Conservation (phyloP, 2,797 vertebrate species). For the Okamejei kenojei region DNA sequence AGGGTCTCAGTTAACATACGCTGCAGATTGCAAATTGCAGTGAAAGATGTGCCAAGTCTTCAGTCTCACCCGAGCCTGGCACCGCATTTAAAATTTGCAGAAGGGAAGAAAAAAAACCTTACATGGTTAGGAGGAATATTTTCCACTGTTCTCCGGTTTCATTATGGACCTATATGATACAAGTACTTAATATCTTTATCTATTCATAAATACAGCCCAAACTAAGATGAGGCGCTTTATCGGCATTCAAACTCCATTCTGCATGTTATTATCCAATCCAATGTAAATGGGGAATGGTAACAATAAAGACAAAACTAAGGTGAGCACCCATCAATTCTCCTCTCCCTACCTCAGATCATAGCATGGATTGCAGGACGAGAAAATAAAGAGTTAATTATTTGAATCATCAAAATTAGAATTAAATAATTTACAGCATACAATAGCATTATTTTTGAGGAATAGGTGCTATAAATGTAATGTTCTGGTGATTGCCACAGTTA, state of each 20-base stretch:
- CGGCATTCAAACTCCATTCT: slow-evolving; percentile 71
- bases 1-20: slow-evolving; percentile 71
- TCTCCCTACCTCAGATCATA: not conserved
- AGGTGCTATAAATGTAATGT: slow-evolving; percentile 46
- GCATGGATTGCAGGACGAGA: not conserved
- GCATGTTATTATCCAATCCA: slow-evolving; percentile 71
- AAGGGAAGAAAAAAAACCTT: slow-evolving; percentile 54
- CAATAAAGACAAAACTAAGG: not conserved
- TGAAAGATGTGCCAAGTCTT: slow-evolving; percentile 76
- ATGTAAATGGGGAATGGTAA: not conserved
- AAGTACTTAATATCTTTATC: slow-evolving; percentile 82
- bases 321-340: not conserved
- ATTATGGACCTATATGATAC: slow-evolving; percentile 72
- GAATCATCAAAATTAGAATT: not conserved
- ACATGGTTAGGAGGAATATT: slow-evolving; percentile 67
- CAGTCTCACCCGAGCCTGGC: slow-evolving; percentile 72
- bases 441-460: slow-evolving; percentile 43
- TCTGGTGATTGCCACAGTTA: not conserved
- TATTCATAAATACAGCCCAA: slow-evolving; percentile 84
- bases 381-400: not conserved
- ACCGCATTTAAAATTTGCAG: slow-evolving; percentile 75
- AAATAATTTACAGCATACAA: not conserved
- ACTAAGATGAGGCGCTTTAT: slow-evolving; percentile 72
- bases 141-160: slow-evolving; percentile 69
- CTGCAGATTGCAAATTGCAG: slow-evolving; percentile 85